These are phyloP conservation scores for Channa maculata DNA, from an alignment of 2,113 vertebrate genomes.

Conservation along the genomic window DNA sequence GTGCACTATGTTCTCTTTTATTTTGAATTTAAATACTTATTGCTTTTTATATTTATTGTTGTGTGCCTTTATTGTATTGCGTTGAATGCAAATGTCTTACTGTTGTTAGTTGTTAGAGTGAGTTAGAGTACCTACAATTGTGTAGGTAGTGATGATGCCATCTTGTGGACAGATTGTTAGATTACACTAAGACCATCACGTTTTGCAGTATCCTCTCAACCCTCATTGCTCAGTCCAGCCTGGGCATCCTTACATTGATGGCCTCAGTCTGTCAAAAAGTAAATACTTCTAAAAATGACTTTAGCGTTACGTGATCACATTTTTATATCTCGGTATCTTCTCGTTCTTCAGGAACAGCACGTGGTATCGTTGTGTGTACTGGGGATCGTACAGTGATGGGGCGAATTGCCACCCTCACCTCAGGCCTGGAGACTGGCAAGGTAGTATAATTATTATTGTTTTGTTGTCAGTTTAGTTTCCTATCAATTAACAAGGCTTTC, in stretches of 20 bases:
- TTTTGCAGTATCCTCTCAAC: neutral
- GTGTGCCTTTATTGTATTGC: no score
- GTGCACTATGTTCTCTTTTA: no score
- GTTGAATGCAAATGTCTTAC: no score
- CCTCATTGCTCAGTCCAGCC: neutral
- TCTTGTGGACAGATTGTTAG: conserved; percentile 32
- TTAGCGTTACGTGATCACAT: neutral
- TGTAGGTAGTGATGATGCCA: conserved; percentile 26
- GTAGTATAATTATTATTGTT: conserved; percentile 30
- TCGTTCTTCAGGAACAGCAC: conserved; percentile 85
- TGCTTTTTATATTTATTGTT: no score
- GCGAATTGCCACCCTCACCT: conserved; percentile 92
- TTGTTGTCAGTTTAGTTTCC: neutral
- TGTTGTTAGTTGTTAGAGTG: no score
- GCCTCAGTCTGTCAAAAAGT: no score
- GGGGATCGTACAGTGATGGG: conserved; percentile 94
- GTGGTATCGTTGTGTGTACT: conserved; percentile 90
- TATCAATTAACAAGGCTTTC: neutral
- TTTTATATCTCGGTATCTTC: accelerated
- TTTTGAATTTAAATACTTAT: no score
- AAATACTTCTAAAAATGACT: neutral
- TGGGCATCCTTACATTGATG: no score
- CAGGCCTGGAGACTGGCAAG: conserved; percentile 90
- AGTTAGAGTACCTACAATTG: no score
- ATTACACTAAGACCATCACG: neutral